Conservation (phyloP, 2,888 invertebrate genomes). For the Auanema freiburgensis region DNA sequence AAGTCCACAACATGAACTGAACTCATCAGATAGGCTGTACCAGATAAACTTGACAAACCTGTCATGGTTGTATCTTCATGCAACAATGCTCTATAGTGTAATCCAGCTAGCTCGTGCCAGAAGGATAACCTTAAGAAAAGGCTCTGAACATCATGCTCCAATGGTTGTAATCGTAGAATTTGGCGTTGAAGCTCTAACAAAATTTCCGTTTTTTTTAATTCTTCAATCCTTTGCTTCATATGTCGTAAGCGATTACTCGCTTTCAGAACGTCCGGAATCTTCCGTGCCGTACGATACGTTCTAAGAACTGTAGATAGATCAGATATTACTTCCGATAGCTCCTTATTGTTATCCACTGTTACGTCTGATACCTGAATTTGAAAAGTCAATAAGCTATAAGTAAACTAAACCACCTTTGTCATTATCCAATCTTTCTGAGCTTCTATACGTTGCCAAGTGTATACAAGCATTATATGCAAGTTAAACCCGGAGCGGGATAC, state of each 20-base stretch:
- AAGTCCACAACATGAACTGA: neutral
- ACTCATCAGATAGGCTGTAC: neutral
- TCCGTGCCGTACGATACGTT: neutral
- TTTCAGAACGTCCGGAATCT: constrained; percentile 11
- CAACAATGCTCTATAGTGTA: constrained; percentile 27
- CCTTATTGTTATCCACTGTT: constrained; percentile 23
- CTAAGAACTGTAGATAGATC: constrained; percentile 35
- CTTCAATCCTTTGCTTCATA: neutral
- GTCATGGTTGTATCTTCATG: constrained; percentile 23
- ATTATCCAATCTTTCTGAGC: constrained; percentile 44
- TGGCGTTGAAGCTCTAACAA: constrained; percentile 27
- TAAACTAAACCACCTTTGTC: constrained; percentile 23
- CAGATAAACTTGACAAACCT: neutral
- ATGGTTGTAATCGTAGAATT: constrained; percentile 24
- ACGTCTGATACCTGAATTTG: constrained; percentile 28
- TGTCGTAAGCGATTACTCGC: constrained; percentile 6
- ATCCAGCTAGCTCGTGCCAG: constrained; percentile 25
- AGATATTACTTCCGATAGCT: constrained; percentile 37
- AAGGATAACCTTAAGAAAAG: constrained; percentile 27
- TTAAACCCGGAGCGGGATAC: constrained; percentile 34
- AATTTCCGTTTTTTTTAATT: constrained; percentile 1
- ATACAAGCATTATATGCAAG: constrained; percentile 32
- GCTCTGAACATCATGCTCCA: constrained; percentile 24
- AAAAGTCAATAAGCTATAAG: neutral
- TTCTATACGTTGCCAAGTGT: constrained; percentile 43